Evolutionary conservation across 2,888 invertebrate genomes (phyloP).

Genomic region (Bombyx huttoni): DNA sequence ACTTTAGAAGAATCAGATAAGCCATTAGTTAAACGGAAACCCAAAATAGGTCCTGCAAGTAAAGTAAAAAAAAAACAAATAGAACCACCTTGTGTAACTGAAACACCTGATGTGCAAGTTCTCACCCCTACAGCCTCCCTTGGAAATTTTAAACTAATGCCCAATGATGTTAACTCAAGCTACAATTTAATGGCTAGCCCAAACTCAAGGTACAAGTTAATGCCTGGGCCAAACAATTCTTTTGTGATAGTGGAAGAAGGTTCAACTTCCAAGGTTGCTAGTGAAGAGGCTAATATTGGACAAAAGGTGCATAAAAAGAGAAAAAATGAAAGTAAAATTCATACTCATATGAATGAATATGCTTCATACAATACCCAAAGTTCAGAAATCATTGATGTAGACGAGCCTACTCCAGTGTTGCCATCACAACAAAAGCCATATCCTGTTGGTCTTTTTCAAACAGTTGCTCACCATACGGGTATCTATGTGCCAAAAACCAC

Average conservation of each 20-base stretch:
- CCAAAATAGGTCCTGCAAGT: conserved; percentile 55
- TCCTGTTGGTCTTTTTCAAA: conserved; percentile 56
- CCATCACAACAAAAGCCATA: conserved; percentile 31
- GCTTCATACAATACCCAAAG: conserved; percentile 4
- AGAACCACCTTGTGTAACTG: conserved; percentile 5
- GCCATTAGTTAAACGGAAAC: conserved; percentile 19
- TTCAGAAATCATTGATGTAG: conserved; percentile 22
- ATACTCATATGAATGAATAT: neutral
- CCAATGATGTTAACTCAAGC: neutral
- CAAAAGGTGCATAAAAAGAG: conserved; percentile 10
- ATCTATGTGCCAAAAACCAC: conserved; percentile 11
- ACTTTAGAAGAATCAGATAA: neutral
- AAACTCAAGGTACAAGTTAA: conserved; percentile 45
- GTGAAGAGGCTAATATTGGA: conserved; percentile 1
- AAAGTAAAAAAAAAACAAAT: conserved; percentile 25
- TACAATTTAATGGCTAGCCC: conserved; percentile 23
- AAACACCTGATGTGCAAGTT: conserved; percentile 7
- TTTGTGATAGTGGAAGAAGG: conserved; percentile 46
- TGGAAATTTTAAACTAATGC: neutral
- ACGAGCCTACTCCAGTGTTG: conserved; percentile 8
- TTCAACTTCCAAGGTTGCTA: conserved; percentile 1
- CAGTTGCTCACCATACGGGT: conserved; percentile 26
- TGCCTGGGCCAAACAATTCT: conserved; percentile 56
- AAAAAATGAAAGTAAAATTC: conserved; percentile 7
- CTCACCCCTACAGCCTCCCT: neutral